Evolutionary conservation across 2,113 vertebrate species (phyloP), one percentile per base, ranked within the genome.

Genomic region (Lepus europaeus): DNA sequence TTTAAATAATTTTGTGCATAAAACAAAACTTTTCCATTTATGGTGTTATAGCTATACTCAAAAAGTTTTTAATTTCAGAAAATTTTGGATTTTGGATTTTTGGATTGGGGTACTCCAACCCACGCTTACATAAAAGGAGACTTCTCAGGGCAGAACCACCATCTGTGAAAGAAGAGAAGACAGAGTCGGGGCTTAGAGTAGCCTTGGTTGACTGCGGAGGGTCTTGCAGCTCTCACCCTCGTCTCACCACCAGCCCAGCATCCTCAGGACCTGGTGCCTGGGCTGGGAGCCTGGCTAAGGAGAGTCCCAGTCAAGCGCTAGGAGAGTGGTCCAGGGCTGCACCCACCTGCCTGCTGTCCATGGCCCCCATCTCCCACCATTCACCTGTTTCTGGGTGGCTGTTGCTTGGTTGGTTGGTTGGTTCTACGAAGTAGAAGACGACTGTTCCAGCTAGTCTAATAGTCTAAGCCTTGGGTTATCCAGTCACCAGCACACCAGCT

Each of bases 401-500:
- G 56, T 59, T 59, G 45, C 45, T 45, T 45, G 56, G 56, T 59
- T 59, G 22, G 56, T 59, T 59, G 22, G 69, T 85, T 84, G 53
- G 23, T 51, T 90, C 13, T 14, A 39, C 29, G 19, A 33, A 81
- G 74, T 45, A 11, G 16, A 39, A 88, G n/a, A 36, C 23, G 22
- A 12, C 22, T 25, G 3, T 11, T 9, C 49, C 1, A 33, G 9
- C 53, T 25, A n/a, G 81, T 23, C 63, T 25, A 23, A 36, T 25
- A n/a, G 81, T 23, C 63, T 25, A 23, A 36, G 36, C 7, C 0
- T 2, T 1, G n/a, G 25, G 10, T 4, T 51, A 51, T 53, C 25
- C 6, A 2, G 12, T 59, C 14, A 0, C 63, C 19, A 39, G 33
- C 27, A 12, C 0, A 4, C 9, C 29, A 49, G 39, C 1, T 9